Percentiles rank a stretch among this genome's conserved stretches.
phyloP scores from a whole-genome alignment of 2,888 invertebrate genomes.

The Autographa gamma region DNA sequence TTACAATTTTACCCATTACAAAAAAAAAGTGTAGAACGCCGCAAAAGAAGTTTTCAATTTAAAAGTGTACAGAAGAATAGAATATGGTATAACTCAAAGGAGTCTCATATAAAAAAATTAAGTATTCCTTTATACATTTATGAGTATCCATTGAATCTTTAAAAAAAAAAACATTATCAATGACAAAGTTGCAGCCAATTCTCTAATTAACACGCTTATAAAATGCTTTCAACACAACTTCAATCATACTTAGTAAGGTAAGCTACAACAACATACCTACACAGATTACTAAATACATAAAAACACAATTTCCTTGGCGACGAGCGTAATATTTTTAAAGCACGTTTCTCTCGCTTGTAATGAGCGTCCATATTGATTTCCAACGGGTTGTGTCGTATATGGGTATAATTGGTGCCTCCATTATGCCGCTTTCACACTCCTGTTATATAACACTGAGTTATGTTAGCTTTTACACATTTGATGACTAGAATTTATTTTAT shows the following conservation, averaged over 20 bases:
- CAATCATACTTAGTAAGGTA: background rate
- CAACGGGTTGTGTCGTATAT: slow-evolving; percentile 39
- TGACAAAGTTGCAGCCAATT: background rate
- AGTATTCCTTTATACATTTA: too few relatives aligned
- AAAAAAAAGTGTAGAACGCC: too few relatives aligned
- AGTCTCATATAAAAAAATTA: too few relatives aligned
- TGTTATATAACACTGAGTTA: background rate
- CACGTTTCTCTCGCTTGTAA: slow-evolving; percentile 21
- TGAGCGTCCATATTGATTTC: slow-evolving; percentile 45
- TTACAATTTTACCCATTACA: too few relatives aligned
- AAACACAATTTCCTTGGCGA: background rate
- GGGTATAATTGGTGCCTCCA: slow-evolving; percentile 44
- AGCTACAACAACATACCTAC: background rate
- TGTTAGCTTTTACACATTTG: too few relatives aligned
- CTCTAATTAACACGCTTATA: background rate
- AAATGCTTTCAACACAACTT: background rate
- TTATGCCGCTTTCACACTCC: slow-evolving; percentile 16
- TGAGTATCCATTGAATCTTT: too few relatives aligned
- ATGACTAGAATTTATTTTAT: too few relatives aligned
- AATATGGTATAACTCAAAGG: too few relatives aligned
- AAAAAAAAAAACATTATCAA: too few relatives aligned
- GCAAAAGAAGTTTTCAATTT: too few relatives aligned
- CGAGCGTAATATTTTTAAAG: slow-evolving; percentile 22
- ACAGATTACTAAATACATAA: slow-evolving; percentile 7
- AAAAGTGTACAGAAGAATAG: too few relatives aligned